Conservation (phyloP, 2,888 invertebrate species). For the Seladonia tumulorum region DNA sequence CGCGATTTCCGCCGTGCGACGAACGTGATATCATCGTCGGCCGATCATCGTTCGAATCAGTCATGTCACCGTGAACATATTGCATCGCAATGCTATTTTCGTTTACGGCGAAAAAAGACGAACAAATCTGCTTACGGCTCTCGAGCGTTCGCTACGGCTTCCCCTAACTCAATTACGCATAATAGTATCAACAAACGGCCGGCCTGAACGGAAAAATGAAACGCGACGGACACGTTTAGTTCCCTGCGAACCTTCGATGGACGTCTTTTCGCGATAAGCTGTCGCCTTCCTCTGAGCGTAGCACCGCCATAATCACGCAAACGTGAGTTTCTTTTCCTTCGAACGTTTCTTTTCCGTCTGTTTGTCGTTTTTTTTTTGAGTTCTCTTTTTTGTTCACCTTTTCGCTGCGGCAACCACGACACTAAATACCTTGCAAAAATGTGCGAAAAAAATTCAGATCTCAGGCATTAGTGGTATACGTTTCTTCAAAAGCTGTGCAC, state of each 20-base stretch:
- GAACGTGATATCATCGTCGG: neutral
- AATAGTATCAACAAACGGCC: conserved; percentile 80
- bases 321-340: conserved; percentile 59
- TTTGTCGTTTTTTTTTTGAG: neutral
- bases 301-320: conserved; percentile 19
- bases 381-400: conserved; percentile 17
- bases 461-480: too few relatives aligned
- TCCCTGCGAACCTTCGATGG: conserved; percentile 43
- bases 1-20: neutral
- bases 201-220: conserved; percentile 52
- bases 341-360: neutral
- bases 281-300: conserved; percentile 12
- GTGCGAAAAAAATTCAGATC: too few relatives aligned
- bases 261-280: conserved; percentile 30
- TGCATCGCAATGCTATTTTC: conserved; percentile 61
- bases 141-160: conserved; percentile 77
- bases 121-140: conserved; percentile 79
- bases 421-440: too few relatives aligned
- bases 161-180: conserved; percentile 81
- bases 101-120: conserved; percentile 66
- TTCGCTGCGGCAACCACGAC: neutral
- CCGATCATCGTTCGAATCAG: neutral
- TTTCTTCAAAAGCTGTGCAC: too few relatives aligned
- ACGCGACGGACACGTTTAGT: conserved; percentile 73
- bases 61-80: neutral